Conservation (phyloP, 1,140 invertebrate genomes). For the Drosophila truncata region DNA sequence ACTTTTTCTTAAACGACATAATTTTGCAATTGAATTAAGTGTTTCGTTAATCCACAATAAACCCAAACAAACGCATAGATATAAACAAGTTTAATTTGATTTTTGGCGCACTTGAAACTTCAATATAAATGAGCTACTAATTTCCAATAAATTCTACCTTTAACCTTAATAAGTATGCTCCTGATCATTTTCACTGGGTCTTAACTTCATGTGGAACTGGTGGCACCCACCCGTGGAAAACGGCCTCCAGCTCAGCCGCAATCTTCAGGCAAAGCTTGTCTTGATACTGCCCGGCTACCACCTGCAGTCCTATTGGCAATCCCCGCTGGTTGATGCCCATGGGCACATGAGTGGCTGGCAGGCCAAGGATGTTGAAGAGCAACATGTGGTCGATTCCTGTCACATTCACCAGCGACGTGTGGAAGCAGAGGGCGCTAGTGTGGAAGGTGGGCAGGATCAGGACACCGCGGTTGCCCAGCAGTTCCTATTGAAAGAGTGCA, state of each 20-base stretch:
- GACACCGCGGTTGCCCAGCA: slow-evolving; percentile 89
- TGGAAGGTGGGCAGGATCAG: slow-evolving; percentile 91
- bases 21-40: too few species aligned
- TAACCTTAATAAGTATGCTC: slow-evolving; percentile 41
- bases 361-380: slow-evolving; percentile 91
- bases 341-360: slow-evolving; percentile 91
- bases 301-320: slow-evolving; percentile 91
- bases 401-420: slow-evolving; percentile 88
- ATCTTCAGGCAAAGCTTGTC: slow-evolving; percentile 92
- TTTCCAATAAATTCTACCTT: slow-evolving; percentile 35
- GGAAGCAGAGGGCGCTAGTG: slow-evolving; percentile 87
- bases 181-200: slow-evolving; percentile 8
- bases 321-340: slow-evolving; percentile 88
- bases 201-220: slow-evolving; percentile 67
- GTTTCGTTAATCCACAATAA: not conserved
- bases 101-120: not conserved
- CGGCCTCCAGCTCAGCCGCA: slow-evolving; percentile 91
- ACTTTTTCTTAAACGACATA: too few species aligned
- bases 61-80: not conserved
- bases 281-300: slow-evolving; percentile 88
- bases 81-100: not conserved
- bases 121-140: not conserved
- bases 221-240: slow-evolving; percentile 92
- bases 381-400: slow-evolving; percentile 89
- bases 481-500: slow-evolving; percentile 79